Base-by-base conservation (phyloP, 2,888 invertebrate genomes). In the Agrotis puta region DNA sequence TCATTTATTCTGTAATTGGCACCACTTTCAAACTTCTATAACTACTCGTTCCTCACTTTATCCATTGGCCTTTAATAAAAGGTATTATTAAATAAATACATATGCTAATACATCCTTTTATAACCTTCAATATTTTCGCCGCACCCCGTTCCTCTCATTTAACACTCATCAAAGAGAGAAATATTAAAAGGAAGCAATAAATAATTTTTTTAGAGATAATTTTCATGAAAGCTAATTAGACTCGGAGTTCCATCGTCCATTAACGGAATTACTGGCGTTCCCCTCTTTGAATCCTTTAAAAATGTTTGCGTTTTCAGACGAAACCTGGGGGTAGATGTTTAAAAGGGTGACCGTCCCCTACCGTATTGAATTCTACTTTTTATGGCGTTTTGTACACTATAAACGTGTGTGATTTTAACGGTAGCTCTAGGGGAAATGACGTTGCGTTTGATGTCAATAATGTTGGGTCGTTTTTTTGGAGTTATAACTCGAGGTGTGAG, bases 211-310 rank as follows among this genome's bases (percentile, higher is more conserved):
- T 63, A 47, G 67, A 77, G 84, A 84, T 84, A 82, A 85, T 70
- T 87, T 87, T 77, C 81, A 84, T 85, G 83, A 86, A 87, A 82
- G 85, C 88, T 91, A 92, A 92, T 92, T 90, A 91, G 85, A 75
- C 50, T 45, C 47, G 84, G 81, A 85, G 81, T 88, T 79, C 84
- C 87, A 85, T 84, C 91, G 86, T 89, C 90, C 91, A 91, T 92
- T 92, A 92, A 82, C 84, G 78, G 85, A 89, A 91, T 92, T 90
- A 89, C 85, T 73, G 71, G 72, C 68, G 65, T 69, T 47, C 77
- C 80, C 61, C 64, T 68, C 56, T 66, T 66, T 80, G 71, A 83
- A 84, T 85, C 79, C 83, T 87, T 85, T 84, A 81, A 85, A 87
- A 90, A 88, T 84, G 84, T 88, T 86, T 85, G 84, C 83, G 45